A percentile compares a stretch with the other conserved stretches of the same genome.
Evolutionary conservation across 2,888 invertebrate species (phyloP).

Genomic region (Synanthedon formicaeformis): DNA sequence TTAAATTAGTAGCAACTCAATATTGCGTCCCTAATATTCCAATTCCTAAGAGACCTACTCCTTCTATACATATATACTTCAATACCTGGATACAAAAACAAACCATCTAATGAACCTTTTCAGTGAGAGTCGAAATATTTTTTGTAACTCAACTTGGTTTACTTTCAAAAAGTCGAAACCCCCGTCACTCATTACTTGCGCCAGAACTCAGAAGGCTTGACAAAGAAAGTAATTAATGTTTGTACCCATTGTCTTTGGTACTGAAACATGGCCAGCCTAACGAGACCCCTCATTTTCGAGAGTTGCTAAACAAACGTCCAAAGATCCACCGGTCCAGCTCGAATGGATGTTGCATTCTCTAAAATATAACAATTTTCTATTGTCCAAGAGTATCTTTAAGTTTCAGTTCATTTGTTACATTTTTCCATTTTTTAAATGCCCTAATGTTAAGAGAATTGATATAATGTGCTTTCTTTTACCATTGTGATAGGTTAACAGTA

Average conservation of each 20-base stretch:
- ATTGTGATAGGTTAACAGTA: too few relatives aligned
- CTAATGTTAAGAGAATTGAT: neutral
- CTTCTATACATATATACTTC: too few relatives aligned
- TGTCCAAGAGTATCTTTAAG: constrained; percentile 16
- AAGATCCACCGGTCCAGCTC: constrained; percentile 19
- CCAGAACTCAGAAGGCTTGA: constrained; percentile 22
- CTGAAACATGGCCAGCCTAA: constrained; percentile 33
- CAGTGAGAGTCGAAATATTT: too few relatives aligned
- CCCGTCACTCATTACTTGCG: constrained; percentile 14
- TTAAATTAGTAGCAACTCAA: neutral
- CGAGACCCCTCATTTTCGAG: constrained; percentile 16
- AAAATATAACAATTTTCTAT: constrained; percentile 48
- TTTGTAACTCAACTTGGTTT: neutral
- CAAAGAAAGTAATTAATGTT: constrained; percentile 68
- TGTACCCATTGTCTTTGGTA: constrained; percentile 51
- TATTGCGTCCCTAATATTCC: neutral
- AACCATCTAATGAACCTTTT: too few relatives aligned
- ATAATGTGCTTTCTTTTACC: too few relatives aligned
- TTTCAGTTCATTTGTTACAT: neutral
- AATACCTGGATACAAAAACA: too few relatives aligned
- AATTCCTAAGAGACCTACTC: too few relatives aligned
- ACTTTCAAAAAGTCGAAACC: neutral
- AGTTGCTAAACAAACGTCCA: constrained; percentile 12
- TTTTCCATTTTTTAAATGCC: neutral
- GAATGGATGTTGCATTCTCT: constrained; percentile 35